Evolutionary conservation across 2,797 vertebrate species (phyloP).

Genomic region (Columba guinea): DNA sequence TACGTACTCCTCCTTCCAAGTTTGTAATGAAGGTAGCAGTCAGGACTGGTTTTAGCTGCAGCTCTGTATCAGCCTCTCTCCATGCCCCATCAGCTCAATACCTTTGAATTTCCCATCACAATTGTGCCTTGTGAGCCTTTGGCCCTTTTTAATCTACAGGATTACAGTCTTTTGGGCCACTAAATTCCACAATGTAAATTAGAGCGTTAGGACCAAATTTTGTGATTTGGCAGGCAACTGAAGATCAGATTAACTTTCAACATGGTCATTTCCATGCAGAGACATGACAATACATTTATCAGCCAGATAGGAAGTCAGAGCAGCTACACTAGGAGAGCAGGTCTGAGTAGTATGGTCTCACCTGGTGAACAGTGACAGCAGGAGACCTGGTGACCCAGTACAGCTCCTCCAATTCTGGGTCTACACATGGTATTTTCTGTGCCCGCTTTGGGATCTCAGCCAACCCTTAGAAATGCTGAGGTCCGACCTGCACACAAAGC

Average conservation of each 20-base stretch:
- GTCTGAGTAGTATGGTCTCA: background rate
- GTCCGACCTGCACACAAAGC: background rate
- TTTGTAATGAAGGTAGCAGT: background rate
- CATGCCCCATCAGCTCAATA: background rate
- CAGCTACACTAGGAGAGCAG: background rate
- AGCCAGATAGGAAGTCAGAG: background rate
- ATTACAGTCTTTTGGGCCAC: background rate
- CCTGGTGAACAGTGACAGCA: background rate
- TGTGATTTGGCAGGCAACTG: background rate
- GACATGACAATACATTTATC: background rate
- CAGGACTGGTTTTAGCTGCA: background rate
- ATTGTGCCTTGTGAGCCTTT: background rate
- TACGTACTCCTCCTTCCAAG: background rate
- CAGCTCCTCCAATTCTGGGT: background rate
- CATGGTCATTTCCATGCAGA: background rate
- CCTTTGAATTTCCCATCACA: background rate
- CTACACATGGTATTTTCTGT: background rate
- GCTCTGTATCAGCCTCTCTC: background rate
- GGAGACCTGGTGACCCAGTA: background rate
- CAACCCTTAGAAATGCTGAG: background rate
- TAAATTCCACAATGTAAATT: background rate
- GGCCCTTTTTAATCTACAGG: background rate
- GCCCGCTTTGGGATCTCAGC: background rate
- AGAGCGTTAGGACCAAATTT: background rate
- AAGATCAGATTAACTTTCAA: background rate